Percentiles rank a stretch among this genome's conserved stretches.
Conservation (phyloP, 2,113 vertebrate genomes). For the Thamnophis sirtalis region DNA sequence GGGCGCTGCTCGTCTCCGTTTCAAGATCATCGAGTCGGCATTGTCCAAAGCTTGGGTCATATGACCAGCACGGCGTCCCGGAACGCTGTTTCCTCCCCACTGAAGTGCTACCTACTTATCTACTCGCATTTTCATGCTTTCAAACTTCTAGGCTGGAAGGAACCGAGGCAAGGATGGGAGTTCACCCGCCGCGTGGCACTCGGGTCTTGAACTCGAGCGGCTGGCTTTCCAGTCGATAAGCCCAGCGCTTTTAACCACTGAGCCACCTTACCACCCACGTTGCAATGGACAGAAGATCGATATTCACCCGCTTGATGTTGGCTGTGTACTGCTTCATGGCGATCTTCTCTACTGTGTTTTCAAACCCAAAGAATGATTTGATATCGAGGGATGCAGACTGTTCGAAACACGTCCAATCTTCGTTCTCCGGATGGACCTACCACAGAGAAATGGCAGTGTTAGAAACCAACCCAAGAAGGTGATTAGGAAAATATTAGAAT, state of each 20-base stretch:
- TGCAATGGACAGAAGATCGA: not conserved
- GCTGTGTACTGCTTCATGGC: constrained; percentile 85
- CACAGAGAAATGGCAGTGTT: not conserved
- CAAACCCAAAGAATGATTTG: constrained; percentile 83
- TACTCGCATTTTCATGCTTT: not conserved
- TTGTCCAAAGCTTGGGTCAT: not conserved
- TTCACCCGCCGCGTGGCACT: too few species aligned
- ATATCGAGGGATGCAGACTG: constrained; percentile 81
- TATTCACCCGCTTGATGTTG: constrained; percentile 76
- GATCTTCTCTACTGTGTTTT: constrained; percentile 79
- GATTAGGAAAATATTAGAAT: too few species aligned
- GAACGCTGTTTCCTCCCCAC: not conserved
- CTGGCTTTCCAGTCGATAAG: too few species aligned
- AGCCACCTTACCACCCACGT: too few species aligned
- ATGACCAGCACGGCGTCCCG: too few species aligned
- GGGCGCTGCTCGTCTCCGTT: too few species aligned
- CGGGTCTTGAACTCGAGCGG: too few species aligned
- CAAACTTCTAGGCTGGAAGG: too few species aligned
- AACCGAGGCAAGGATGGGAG: too few species aligned
- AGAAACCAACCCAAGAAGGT: not conserved
- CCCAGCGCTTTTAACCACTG: too few species aligned
- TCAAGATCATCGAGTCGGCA: not conserved
- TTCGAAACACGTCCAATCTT: constrained; percentile 84
- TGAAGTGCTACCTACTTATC: not conserved
- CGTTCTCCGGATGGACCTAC: constrained; percentile 83